phyloP scores from a whole-genome alignment of 2,888 invertebrate species.

The Antheraea assamensis region DNA sequence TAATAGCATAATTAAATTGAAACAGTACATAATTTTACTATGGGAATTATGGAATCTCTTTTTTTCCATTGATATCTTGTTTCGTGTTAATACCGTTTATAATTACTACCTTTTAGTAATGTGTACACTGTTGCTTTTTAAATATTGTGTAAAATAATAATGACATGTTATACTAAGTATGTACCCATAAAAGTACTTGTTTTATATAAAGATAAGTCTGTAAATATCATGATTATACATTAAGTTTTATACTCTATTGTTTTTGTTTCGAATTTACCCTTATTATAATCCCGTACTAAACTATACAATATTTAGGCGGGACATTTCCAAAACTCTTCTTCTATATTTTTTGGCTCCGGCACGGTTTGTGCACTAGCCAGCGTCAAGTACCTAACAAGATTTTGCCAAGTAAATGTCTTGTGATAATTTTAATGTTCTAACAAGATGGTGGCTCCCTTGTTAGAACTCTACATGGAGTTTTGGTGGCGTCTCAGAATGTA shows the following conservation, averaged over 20 bases:
- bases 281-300: slow-evolving; percentile 1
- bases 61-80: slow-evolving; percentile 68
- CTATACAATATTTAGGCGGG: not conserved
- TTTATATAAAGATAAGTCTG: slow-evolving; percentile 80
- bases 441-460: too few species aligned
- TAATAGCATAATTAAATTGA: not conserved
- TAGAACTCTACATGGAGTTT: too few species aligned
- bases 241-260: slow-evolving; percentile 80
- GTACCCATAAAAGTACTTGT: slow-evolving; percentile 82
- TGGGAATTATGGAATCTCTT: slow-evolving; percentile 78
- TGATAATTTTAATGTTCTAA: too few species aligned
- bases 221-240: slow-evolving; percentile 82
- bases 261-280: slow-evolving; percentile 62
- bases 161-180: slow-evolving; percentile 80
- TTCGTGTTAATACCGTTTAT: slow-evolving; percentile 72
- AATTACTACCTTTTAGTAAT: slow-evolving; percentile 70
- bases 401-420: too few species aligned
- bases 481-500: too few species aligned
- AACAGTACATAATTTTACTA: slow-evolving; percentile 33
- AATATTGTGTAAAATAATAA: slow-evolving; percentile 79
- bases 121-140: slow-evolving; percentile 77
- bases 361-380: too few species aligned
- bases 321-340: not conserved
- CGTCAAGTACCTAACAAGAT: too few species aligned
- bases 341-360: too few species aligned